Evolutionary conservation across 2,797 vertebrate genomes (phyloP).

Genomic region (Xenops minutus): DNA sequence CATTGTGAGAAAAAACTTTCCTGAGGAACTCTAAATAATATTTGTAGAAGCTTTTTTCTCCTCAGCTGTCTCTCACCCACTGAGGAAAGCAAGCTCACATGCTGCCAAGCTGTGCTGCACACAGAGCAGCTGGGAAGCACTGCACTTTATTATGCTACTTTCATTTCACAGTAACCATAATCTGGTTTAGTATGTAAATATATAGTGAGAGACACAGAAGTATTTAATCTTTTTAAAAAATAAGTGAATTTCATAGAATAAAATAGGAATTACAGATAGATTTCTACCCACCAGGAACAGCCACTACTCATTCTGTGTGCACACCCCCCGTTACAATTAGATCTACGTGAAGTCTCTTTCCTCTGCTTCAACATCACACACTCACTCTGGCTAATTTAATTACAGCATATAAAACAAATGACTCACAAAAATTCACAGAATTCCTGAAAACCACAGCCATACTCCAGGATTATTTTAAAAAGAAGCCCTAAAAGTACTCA

Average conservation of each 20-base stretch:
- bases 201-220: neutral
- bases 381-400: neutral
- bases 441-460: neutral
- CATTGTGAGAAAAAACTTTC: neutral
- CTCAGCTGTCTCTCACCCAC: neutral
- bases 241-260: neutral
- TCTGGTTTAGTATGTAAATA: neutral
- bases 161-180: neutral
- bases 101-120: neutral
- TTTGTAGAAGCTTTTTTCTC: neutral
- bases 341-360: neutral
- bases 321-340: neutral
- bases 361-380: neutral
- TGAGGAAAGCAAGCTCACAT: neutral
- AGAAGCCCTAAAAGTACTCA: neutral
- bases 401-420: neutral
- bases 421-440: neutral
- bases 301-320: neutral
- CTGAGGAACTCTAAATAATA: neutral
- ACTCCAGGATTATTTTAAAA: neutral
- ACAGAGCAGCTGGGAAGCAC: neutral
- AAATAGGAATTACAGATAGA: neutral
- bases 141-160: neutral
- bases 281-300: neutral
- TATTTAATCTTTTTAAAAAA: neutral